phyloP scores from a whole-genome alignment of 92 coral and sea anemone species.

The Phenganax stokvisi region DNA sequence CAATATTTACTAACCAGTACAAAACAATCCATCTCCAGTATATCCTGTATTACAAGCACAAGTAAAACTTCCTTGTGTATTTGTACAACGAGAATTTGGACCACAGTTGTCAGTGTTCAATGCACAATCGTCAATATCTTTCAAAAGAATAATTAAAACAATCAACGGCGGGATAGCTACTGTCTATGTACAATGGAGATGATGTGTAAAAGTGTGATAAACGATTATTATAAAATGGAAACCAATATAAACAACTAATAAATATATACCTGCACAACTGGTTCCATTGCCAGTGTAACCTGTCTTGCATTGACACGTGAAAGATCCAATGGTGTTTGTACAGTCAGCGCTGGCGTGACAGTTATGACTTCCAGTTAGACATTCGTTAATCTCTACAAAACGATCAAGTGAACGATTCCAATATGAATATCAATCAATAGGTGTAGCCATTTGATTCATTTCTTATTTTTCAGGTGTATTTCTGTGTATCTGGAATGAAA shows the following conservation, averaged over 20 bases:
- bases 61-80: neutral
- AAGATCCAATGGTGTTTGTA: neutral
- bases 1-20: constrained; percentile 10
- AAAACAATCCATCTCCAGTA: neutral
- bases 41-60: constrained; percentile 20
- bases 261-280: neutral
- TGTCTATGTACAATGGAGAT: neutral
- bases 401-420: too few species aligned
- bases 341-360: neutral
- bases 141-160: neutral
- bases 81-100: neutral
- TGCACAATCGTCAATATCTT: neutral
- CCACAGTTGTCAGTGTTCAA: neutral
- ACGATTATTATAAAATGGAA: too few species aligned
- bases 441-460: too few species aligned
- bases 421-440: too few species aligned
- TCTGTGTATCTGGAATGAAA: too few species aligned
- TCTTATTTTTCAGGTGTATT: too few species aligned
- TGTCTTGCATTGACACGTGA: constrained; percentile 3
- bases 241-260: neutral
- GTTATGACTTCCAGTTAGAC: too few species aligned
- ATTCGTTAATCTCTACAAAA: too few species aligned
- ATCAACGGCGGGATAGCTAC: neutral
- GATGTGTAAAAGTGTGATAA: too few species aligned
- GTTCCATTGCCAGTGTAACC: neutral